Base-by-base conservation (phyloP, 2,888 invertebrate species). In the Cryptophagus acutangulus region DNA sequence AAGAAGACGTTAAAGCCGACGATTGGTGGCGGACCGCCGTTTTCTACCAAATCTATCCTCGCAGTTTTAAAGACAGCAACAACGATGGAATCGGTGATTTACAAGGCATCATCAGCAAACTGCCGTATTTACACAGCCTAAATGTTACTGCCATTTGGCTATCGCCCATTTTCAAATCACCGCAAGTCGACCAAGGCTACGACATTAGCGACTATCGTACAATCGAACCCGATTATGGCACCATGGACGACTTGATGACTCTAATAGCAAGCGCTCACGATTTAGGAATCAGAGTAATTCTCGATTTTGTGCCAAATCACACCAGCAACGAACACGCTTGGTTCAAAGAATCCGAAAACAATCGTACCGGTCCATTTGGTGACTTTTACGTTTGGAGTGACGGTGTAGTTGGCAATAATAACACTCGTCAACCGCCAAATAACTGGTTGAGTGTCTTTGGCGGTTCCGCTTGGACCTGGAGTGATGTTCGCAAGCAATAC, bases 1-100 rank as follows among this genome's bases (percentile, higher is more conserved):
- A n/a, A n/a, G n/a, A n/a, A n/a, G n/a, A n/a, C n/a, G n/a, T n/a
- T n/a, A n/a, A n/a, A n/a, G n/a, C n/a, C n/a, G n/a, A n/a, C n/a
- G 82, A 87, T 53, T 94, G 94, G 94, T 92, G 88, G 84, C 75
- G 87, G 62, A 81, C 78, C 33, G 79, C 82, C 18, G 75, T 82
- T 3, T 76, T 90, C 37, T 94, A 95, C 70, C 89, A 93, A 70
- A 82, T 91, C 40, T 88, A 89, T 64, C 86, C 89, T 0, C 74
- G 86, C 41, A 87, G 91, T 0, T 93, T 89, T 68, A 81, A 80
- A 63, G 94, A 95, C 65, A 81, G 81, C 10, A 72, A 88, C 64
- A 83, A 80, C 0, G 86, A 91, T 65, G 93, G 92, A n/a, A 74
- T 84, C 12, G 94, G 93, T 0, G 93, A 94, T 66, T 69, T 93